Base-by-base conservation (phyloP, 2,888 invertebrate genomes). In the Erpobdella octoculata region DNA sequence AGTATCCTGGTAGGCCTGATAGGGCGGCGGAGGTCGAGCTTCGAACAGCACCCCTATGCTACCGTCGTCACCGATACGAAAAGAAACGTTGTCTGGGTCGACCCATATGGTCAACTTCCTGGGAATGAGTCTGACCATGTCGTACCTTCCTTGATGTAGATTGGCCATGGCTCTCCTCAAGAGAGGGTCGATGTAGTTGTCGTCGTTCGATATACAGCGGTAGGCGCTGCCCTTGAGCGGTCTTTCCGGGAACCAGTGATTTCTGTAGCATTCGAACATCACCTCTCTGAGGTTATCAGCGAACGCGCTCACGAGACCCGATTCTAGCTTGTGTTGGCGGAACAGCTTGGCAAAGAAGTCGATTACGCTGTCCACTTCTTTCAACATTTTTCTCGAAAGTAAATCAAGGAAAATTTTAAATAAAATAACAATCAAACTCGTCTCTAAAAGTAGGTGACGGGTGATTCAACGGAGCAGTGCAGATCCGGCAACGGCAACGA, bases 41-140 rank as follows among this genome's bases (percentile, higher is more conserved):
- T 73, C 73, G 41, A 72, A 87, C 9, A 88, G 80, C 0, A 87
- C 86, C 75, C 87, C 87, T 75, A 88, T 87, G 76, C 87, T 87
- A 33, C 88, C 88, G 78, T 87, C 87, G 79, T 88, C 88, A 33
- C 88, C 88, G 77, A 88, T 87, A 78, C 88, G 83, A 81, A 88
- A 88, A 15, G 87, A 87, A 9, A 90, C 90, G 83, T 89, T 89
- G 77, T 85, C 85, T 1, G 89, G 90, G 80, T 90, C 90, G 75
- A 90, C 88, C 90, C 90, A 90, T 83, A 90, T 87, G 37, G 89
- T 89, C 21, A 90, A 85, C 83, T 90, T 89, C 77, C 86, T 86
- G 35, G 89, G 89, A 75, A 89, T 86, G 72, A 86, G 78, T 66
- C 87, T 86, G 73, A 89, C 83, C 76, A 86, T 83, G 73, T 86